These are phyloP conservation scores for Poecilobothrus nobilitatus DNA, from an alignment of 2,888 invertebrate genomes.

Conservation along the genomic window DNA sequence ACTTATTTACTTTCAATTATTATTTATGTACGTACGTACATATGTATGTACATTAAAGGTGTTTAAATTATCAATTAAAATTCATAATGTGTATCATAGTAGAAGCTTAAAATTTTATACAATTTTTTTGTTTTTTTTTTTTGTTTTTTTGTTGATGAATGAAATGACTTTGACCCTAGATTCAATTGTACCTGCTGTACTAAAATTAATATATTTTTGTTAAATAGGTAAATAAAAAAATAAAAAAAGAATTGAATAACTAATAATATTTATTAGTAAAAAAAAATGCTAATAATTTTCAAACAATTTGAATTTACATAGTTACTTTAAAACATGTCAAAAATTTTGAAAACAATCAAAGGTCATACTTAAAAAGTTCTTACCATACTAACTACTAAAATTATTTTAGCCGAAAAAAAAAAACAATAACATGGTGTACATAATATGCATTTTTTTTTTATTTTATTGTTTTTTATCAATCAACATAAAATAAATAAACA, in stretches of 20 bases:
- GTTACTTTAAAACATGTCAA: constrained; percentile 2
- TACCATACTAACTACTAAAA: too few relatives aligned
- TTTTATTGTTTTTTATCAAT: too few relatives aligned
- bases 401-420: too few relatives aligned
- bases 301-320: not conserved
- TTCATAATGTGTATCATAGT: not conserved
- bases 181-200: not conserved
- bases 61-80: not conserved
- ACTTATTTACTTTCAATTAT: not conserved
- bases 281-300: not conserved
- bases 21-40: too few relatives aligned
- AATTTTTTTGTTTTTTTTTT: not conserved
- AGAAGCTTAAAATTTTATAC: not conserved
- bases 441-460: too few relatives aligned
- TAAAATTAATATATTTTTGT: too few relatives aligned
- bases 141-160: not conserved
- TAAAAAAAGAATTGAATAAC: not conserved
- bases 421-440: too few relatives aligned
- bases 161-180: not conserved
- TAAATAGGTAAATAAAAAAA: not conserved
- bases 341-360: not conserved
- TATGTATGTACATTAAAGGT: not conserved
- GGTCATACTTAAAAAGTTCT: not conserved
- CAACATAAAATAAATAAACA: not conserved
- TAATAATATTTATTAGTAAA: not conserved